Base-by-base conservation (phyloP, 1,140 invertebrate species). In the Palaemon carinicauda region DNA sequence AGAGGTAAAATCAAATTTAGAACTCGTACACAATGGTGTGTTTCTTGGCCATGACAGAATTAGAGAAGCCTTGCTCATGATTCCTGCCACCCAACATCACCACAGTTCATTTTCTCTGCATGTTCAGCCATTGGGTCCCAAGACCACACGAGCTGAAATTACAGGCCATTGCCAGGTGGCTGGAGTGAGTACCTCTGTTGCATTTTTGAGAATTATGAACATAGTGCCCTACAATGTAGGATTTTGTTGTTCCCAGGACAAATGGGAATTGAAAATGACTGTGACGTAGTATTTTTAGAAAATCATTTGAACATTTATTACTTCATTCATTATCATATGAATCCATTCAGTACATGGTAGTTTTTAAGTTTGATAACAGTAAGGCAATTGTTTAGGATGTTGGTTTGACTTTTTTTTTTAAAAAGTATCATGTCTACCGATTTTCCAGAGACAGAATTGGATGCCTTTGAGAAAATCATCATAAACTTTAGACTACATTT, bases 171-270 rank as follows among this genome's bases (percentile, higher is more conserved):
- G 77, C 53, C 84, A 73, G 27, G 41, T 86, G 19, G 54, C 50
- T 50, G 84, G 84, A 14, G 65, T 80, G 69, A 69, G 53, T 41
- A 29, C 77, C 15, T 27, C 41, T 10, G 77, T 80, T n/a, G 78
- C 75, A 10, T 86, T 86, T 50, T 52, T 78, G 33, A 31, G 65
- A 14, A 71, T 69, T 69, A 71, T 86, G 84, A 86, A 53, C 17
- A 86, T 86, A 73, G 77, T 86, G 41, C 78, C 84, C 73, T 86
- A 73, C 54, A 86, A 86, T 86, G 60, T 78, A 7, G 84, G 84
- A 31, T 60, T 86, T 19, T 86, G 84, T 80, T 86, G 84, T 74
- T 86, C 84, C 21, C 65, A 73, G 29, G 84, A 80, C 21, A 24
- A 73, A 12, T 80, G 80, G 27, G 84, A 86, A 74, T 41, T 86